Conservation (phyloP, 2,113 vertebrate species). For the Himantopus leucocephalus region DNA sequence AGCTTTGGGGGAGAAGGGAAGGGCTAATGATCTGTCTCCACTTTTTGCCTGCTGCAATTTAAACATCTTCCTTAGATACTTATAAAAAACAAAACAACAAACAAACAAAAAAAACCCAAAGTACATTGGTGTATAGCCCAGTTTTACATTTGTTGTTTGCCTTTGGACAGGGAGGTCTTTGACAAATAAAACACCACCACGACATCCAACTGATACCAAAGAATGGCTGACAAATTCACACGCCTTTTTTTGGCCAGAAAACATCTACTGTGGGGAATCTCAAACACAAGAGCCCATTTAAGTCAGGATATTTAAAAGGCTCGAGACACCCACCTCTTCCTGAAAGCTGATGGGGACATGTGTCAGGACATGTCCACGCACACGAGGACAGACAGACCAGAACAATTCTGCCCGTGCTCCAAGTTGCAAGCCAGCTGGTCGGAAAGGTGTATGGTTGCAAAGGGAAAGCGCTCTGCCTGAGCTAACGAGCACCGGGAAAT, state of each 20-base stretch:
- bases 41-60: not conserved
- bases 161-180: not conserved
- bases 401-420: not conserved
- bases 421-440: too few relatives aligned
- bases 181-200: not conserved
- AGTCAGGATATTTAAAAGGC: not conserved
- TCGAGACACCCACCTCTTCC: not conserved
- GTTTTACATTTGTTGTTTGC: not conserved
- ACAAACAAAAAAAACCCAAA: not conserved
- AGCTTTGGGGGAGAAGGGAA: not conserved
- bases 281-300: not conserved
- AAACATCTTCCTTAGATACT: not conserved
- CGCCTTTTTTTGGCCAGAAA: not conserved
- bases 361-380: rapidly evolving
- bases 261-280: not conserved
- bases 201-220: not conserved
- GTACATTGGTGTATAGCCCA: not conserved
- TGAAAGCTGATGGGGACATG: not conserved
- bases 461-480: not conserved
- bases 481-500: rapidly evolving
- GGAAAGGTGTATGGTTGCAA: rapidly evolving
- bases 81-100: not conserved
- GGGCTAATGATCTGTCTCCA: not conserved
- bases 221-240: not conserved
- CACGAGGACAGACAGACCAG: not conserved